Percentiles rank a stretch among this genome's conserved stretches.
These are phyloP conservation scores for Tribolium freemani DNA, from an alignment of 2,888 invertebrate species.

Conservation along the genomic window DNA sequence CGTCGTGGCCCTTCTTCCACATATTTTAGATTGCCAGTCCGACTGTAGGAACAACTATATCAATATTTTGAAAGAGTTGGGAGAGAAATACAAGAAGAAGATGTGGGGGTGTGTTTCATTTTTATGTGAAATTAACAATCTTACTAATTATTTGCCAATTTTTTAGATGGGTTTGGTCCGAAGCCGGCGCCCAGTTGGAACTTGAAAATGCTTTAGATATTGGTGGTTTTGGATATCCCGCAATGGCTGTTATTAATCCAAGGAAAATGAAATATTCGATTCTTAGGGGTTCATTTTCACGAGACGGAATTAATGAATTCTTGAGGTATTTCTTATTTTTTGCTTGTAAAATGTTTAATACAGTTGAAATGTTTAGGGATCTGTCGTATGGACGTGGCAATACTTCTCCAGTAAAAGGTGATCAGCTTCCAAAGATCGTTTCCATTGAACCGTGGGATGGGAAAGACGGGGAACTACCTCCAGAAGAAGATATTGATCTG, in stretches of 20 bases:
- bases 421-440: slow-evolving; percentile 81
- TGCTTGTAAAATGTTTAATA: slow-evolving; percentile 10
- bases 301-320: slow-evolving; percentile 96
- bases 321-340: slow-evolving; percentile 49
- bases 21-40: slow-evolving; percentile 96
- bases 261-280: slow-evolving; percentile 98
- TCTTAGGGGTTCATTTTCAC: slow-evolving; percentile 93
- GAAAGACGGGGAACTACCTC: slow-evolving; percentile 89
- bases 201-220: slow-evolving; percentile 93
- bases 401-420: slow-evolving; percentile 89
- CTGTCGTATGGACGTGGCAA: slow-evolving; percentile 94
- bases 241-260: slow-evolving; percentile 95
- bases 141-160: slow-evolving; percentile 15
- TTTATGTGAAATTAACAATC: background rate
- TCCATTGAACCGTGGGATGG: slow-evolving; percentile 91
- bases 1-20: slow-evolving; percentile 91
- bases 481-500: slow-evolving; percentile 91
- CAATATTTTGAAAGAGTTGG: slow-evolving; percentile 78
- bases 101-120: slow-evolving; percentile 80
- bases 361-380: slow-evolving; percentile 71
- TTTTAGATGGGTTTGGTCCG: slow-evolving; percentile 90
- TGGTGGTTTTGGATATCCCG: slow-evolving; percentile 98
- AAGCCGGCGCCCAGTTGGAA: slow-evolving; percentile 87
- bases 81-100: slow-evolving; percentile 94
- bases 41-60: slow-evolving; percentile 92